Percentiles rank a stretch among this genome's conserved stretches.
Evolutionary conservation across 2,797 vertebrate genomes (phyloP).

Genomic region (Vipera latastei): DNA sequence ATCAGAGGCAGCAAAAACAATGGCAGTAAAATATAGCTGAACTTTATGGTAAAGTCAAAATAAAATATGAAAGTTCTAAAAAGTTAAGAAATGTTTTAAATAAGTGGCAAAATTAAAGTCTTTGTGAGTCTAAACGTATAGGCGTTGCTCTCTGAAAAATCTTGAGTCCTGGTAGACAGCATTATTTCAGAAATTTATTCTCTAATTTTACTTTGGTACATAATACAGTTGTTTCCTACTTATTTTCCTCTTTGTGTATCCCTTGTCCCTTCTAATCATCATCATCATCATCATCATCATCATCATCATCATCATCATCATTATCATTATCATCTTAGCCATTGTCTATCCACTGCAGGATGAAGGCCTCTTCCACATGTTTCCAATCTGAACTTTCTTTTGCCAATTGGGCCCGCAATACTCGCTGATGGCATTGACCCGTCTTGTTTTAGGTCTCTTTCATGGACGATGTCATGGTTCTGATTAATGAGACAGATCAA

Average conservation of each 20-base stretch:
- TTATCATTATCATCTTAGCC: no score
- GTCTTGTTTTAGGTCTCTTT: no score
- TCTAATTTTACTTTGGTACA: background rate
- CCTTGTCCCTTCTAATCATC: background rate
- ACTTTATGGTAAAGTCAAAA: background rate
- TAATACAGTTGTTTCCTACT: background rate
- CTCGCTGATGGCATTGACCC: no score
- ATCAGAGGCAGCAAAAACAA: background rate
- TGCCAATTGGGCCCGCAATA: no score
- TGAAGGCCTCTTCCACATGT: no score
- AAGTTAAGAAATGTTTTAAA: background rate
- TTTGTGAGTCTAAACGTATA: background rate
- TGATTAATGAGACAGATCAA: no score
- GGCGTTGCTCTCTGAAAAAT: background rate
- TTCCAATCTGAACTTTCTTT: no score
- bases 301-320: no score
- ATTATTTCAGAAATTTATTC: background rate
- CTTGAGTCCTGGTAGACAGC: background rate
- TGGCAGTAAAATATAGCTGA: background rate
- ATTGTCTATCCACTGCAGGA: no score
- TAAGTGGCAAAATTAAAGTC: background rate
- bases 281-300: no score
- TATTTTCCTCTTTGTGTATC: background rate
- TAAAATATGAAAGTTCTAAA: background rate
- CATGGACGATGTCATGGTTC: no score